Base-by-base conservation (phyloP, 1,140 invertebrate genomes). In the Rhagoletis zephyria region DNA sequence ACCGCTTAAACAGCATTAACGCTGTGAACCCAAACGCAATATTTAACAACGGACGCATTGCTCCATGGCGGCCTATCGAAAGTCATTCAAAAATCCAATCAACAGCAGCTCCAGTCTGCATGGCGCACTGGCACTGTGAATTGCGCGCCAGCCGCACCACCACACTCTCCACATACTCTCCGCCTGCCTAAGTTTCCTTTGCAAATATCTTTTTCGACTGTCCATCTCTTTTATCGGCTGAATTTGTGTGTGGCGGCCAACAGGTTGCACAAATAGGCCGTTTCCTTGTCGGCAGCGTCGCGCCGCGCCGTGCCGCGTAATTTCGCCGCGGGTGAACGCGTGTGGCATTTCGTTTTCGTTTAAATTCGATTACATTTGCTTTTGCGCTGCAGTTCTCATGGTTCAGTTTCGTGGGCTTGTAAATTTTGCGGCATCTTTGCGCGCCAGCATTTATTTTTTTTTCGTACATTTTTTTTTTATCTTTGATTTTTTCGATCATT, bases 311-410 rank as follows among this genome's bases (percentile, higher is more conserved):
- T n/a, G n/a, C n/a, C n/a, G n/a, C n/a, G n/a, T n/a, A n/a, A n/a
- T n/a, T 0, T 4, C 16, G 74, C 51, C 51, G 74, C 74, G 74
- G 48, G 51, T 16, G n/a, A 12, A 42, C 48, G 74, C n/a, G 74
- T 59, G 74, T 81, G 74, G 74, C 48, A 81, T 81, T 81, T 81
- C 74, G 74, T 81, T 81, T 81, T 81, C 74, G 19, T 81, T 81
- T 42, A 30, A 74, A 74, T 74, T 74, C 67, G 42, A 74, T 56
- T 81, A 56, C 6, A n/a, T 56, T 81, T 56, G 16, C 10, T 81
- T 81, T 30, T 19, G 9, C 2, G 48, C 7, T 56, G 3, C 19
- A 19, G 19, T 81, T 81, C 74, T 19, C 74, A 81, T 81, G 45
- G 48, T 74, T 48, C 67, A 51, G 16, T 4, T 45, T 74, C 42